Conservation (phyloP, 2,888 invertebrate genomes). For the Hedya salicella region DNA sequence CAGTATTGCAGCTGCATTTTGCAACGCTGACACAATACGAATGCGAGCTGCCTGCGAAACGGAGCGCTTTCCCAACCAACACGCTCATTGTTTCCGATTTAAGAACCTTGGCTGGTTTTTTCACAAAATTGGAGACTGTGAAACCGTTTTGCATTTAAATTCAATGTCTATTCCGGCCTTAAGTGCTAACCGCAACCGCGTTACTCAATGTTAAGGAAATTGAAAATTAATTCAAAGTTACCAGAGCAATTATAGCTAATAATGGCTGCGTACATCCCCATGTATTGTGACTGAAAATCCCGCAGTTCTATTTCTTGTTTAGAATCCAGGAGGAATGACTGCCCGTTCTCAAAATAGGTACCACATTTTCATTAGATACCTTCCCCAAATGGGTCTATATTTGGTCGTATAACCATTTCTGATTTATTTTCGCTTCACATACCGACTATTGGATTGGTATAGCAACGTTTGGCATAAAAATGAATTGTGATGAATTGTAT, state of each 20-base stretch:
- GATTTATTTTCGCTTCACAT: too few relatives aligned
- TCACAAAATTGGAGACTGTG: constrained; percentile 20
- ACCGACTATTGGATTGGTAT: too few relatives aligned
- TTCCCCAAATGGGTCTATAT: too few relatives aligned
- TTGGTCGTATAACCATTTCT: too few relatives aligned
- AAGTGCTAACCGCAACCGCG: constrained; percentile 9
- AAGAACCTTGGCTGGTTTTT: constrained; percentile 36
- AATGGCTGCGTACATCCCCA: neutral
- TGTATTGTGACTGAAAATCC: neutral
- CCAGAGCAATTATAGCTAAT: constrained; percentile 6
- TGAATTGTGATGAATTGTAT: too few relatives aligned
- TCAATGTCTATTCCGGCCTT: constrained; percentile 8
- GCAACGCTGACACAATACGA: constrained; percentile 58
- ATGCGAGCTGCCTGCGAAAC: constrained; percentile 59
- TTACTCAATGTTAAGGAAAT: constrained; percentile 21
- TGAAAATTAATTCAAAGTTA: neutral
- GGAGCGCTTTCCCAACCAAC: constrained; percentile 61
- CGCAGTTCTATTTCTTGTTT: too few relatives aligned
- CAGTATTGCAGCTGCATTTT: constrained; percentile 47
- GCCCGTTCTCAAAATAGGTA: too few relatives aligned
- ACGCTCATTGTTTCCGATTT: constrained; percentile 50
- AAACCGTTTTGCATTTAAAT: neutral
- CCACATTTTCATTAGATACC: too few relatives aligned
- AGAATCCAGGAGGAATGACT: too few relatives aligned
- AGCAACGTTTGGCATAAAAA: too few relatives aligned